Evolutionary conservation across 2,888 invertebrate genomes (phyloP), one percentile per base, ranked within the genome.

Genomic region (Oithona nana): DNA sequence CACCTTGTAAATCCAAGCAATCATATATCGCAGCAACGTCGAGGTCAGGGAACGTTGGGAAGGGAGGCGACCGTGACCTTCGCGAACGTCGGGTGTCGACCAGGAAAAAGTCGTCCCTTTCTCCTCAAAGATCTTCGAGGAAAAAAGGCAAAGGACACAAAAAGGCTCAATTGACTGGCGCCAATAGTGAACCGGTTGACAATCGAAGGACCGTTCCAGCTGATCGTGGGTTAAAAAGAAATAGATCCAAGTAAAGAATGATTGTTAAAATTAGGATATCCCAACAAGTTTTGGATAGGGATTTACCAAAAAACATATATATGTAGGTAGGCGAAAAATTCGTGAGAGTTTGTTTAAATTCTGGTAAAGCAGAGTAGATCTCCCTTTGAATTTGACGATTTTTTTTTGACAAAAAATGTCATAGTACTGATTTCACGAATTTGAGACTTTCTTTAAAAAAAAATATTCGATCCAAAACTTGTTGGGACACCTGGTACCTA

Each of bases 141-240:
- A 39, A 39, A 16, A 6, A 16, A 6, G 39, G 39, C 39, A 16
- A 16, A 39, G 39, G 39, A 6, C 39, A 39, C 39, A 39, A 39
- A 39, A 39, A 39, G 39, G 54, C 54, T 26, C 54, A 54, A 26
- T 54, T 54, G 54, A 54, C 54, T 20, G 54, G 54, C 26, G 54
- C 54, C 24, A 54, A 54, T 54, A 16, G 24, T 2, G 54, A 24
- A 26, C 2, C 24, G 2, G 26, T 54, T 24, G 54, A 20, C 26
- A 20, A 54, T 24, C 54, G 24, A 4, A 20, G 26, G 39, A 6
- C 39, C 16, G 6, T 39, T 6, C 16, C 39, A 39, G 39, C 39
- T 39, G 39, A 39, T 16, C 39, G 39, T 39, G 39, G 39, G 8
- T 16, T 39, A 11, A 6, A 16, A 11, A 6, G 39, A 39, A 39